A percentile compares a stretch with the other conserved stretches of the same genome.
Evolutionary conservation across 1,140 invertebrate genomes (phyloP).

Genomic region (Leptinotarsa lineolata): DNA sequence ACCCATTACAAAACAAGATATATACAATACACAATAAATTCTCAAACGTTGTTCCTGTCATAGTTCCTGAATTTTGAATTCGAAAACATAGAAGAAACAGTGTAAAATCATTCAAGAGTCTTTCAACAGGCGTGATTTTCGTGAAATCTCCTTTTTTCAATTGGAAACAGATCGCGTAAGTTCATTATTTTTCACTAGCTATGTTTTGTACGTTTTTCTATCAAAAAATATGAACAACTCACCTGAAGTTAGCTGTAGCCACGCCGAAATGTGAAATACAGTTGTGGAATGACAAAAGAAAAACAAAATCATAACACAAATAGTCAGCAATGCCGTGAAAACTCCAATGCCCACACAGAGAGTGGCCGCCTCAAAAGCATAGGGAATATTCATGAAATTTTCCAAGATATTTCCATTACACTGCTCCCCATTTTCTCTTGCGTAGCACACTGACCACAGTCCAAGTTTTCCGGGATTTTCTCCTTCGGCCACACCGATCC

Average conservation of each 20-base stretch:
- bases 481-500: constrained; percentile 82
- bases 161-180: too few species aligned
- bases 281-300: constrained; percentile 93
- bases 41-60: too few species aligned
- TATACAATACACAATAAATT: too few species aligned
- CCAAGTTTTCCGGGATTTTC: constrained; percentile 89
- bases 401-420: constrained; percentile 79
- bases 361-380: constrained; percentile 80
- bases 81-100: too few species aligned
- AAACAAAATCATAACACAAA: constrained; percentile 88
- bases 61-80: too few species aligned
- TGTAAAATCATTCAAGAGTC: too few species aligned
- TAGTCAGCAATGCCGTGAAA: constrained; percentile 80
- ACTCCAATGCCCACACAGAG: constrained; percentile 87
- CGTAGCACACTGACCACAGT: constrained; percentile 84
- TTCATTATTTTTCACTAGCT: too few species aligned
- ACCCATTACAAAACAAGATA: too few species aligned
- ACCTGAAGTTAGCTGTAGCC: constrained; percentile 94
- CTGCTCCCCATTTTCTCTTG: constrained; percentile 67
- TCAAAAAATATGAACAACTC: constrained; percentile 29
- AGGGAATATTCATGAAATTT: constrained; percentile 79
- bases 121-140: too few species aligned
- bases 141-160: too few species aligned
- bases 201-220: too few species aligned
- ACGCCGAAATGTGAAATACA: constrained; percentile 90